These are phyloP conservation scores for Lasioglossum calceatum DNA, from an alignment of 2,888 invertebrate species.

Conservation along the genomic window DNA sequence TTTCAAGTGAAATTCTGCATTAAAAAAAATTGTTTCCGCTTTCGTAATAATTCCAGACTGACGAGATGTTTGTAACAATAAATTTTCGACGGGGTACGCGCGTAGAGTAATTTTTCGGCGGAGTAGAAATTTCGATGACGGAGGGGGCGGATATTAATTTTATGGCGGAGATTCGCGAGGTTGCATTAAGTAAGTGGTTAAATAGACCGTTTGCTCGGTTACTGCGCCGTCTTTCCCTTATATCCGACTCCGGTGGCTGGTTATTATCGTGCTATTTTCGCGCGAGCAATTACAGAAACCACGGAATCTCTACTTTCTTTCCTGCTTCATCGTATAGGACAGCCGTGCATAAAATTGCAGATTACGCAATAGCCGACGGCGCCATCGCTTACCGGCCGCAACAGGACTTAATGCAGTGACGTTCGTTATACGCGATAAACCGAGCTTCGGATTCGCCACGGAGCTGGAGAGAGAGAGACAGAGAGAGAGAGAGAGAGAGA, in stretches of 20 bases:
- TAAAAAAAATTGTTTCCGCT: not conserved
- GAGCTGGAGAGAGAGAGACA: constrained; percentile 19
- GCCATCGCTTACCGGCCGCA: constrained; percentile 69
- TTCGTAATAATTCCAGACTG: not conserved
- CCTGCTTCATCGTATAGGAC: constrained; percentile 52
- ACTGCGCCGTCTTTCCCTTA: constrained; percentile 29
- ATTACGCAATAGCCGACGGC: constrained; percentile 73
- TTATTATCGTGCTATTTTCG: constrained; percentile 66
- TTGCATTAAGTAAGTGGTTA: constrained; percentile 42
- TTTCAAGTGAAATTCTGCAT: not conserved
- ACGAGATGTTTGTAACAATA: not conserved
- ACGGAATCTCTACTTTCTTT: constrained; percentile 69
- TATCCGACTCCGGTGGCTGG: constrained; percentile 14
- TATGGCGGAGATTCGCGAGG: constrained; percentile 15
- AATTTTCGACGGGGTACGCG: not conserved
- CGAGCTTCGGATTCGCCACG: constrained; percentile 62
- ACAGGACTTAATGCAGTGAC: constrained; percentile 71
- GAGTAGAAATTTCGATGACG: not conserved
- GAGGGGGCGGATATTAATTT: constrained; percentile 20
- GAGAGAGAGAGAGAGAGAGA: not conserved
- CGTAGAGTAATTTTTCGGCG: not conserved
- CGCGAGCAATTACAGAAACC: constrained; percentile 67
- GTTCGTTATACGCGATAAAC: constrained; percentile 71
- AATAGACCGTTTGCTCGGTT: constrained; percentile 24
- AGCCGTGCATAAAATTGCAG: constrained; percentile 70